Evolutionary conservation across 2,888 invertebrate species (phyloP), one percentile per base, ranked within the genome.

Genomic region (Eucriotettix oculatus): DNA sequence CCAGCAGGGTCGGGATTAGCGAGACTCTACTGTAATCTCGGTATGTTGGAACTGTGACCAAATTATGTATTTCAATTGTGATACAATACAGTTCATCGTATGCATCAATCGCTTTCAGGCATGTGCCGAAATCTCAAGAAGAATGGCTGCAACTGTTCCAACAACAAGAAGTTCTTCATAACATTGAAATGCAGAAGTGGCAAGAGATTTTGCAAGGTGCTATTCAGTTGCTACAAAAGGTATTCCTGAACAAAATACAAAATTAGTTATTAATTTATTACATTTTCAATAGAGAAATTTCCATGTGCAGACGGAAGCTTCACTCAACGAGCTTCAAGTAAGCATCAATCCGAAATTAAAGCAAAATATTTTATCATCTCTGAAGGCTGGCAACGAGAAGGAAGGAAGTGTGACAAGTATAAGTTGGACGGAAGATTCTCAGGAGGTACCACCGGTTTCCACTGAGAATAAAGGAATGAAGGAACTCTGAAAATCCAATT

Each of bases 101-200:
- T 29, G 2, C 2, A 7, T 29, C 7, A 17, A 48, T 55, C 57
- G 60, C 61, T 69, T 68, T 29, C 66, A 86, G 86, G 68, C 79
- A 82, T 70, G 79, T 84, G 61, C 87, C 89, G 42, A 82, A 83
- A 68, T 81, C 83, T 67, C 84, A 86, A 71, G 86, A 90, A 68
- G 88, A 90, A 71, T 93, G 92, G 92, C 78, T 88, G 61, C 78
- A 82, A 66, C 74, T 90, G 64, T 73, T 93, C 67, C 86, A 86
- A 70, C 83, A 86, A 65, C 92, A 93, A 76, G 84, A 90, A 73
- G 78, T 80, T 60, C 77, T 90, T 55, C 91, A 92, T 74, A 83
- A 87, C 62, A 79, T 83, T 42, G 90, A 93, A 77, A 79, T 92
- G 73, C 81, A 82, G 64, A 86, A 86, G 69, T 94, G 93, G 93